Evolutionary conservation across 2,113 vertebrate genomes (phyloP), one percentile per base, ranked within the genome.

Genomic region (Coptodon bakossiorum): DNA sequence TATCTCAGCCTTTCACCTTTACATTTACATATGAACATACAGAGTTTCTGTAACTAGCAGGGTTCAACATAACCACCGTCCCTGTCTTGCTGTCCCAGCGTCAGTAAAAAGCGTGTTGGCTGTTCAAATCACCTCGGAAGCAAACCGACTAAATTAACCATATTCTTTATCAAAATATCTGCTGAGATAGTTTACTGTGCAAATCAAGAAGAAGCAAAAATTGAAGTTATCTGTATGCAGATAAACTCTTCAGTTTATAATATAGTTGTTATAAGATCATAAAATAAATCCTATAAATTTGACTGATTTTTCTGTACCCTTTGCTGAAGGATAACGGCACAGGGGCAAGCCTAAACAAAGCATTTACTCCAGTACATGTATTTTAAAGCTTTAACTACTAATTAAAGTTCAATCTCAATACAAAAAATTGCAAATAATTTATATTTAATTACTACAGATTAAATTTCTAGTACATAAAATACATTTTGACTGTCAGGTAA

Each of bases 51-150:
- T 76, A 48, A 48, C 24, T 11, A 29, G 71, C 71, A 16, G 24
- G 0, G 71, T 3, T 3, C 68, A 76, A 17, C 14, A 12, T 29
- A 76, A 3, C 40, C 9, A 7, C 40, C 17, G 71, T 10, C 9
- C 8, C 59, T 0, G 3, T 34, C 59, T 63, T 43, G 22, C 0
- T 27, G 66, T 14, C 22, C 24, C 68, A 22, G 48, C 16, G 3
- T 7, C 7, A 45, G 5, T 7, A 27, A 48, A 48, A 76, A 19
- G 9, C 19, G 9, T 19, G 71, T 12, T 50, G 6, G 24, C 14
- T 5, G 19, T 38, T 38, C 0, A 38, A 2, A 66, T 38, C 34
- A 1, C 40, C 0, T 29, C 4, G 6, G 6, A 43, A 48, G 9
- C 40, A 48, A 17, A 76, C 16, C 0, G 4, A 43, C 71, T 29